Base-by-base conservation (phyloP, 2,888 invertebrate species). In the Eurytoma adleriae region DNA sequence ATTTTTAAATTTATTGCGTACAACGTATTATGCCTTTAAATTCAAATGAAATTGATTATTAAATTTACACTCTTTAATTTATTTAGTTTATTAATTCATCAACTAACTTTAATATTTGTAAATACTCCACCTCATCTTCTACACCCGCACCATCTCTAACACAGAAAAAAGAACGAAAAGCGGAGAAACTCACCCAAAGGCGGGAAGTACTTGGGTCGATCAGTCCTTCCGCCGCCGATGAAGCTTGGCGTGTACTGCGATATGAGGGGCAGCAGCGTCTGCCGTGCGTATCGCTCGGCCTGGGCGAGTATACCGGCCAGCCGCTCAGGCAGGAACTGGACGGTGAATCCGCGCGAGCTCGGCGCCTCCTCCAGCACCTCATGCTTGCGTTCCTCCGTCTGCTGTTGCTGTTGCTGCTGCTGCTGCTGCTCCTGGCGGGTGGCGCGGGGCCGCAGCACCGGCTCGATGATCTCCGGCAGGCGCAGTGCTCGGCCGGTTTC, bases 271-370 rank as follows among this genome's bases (percentile, higher is more conserved):
- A 96, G 89, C 1, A 96, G 91, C 0, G 95, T 96, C 88, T 96
- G 95, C 73, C 96, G 92, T 0, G 96, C 96, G 89, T 96, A 96
- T 69, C 94, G 93, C 87, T 96, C 96, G 0, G 96, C 96, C 84
- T 96, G 94, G 57, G 96, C 95, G 67, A 97, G 93, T 89, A 97
- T 94, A 4, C 95, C 94, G 0, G 96, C 96, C 1, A 96, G 90
- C 52, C 96, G 92, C 83, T 96, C 95, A 0, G 96, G 96, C 62
- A 97, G 91, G 86, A 96, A 93, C 88, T 97, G 96, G 0, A 96
- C 95, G 0, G 95, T 96, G 86, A 91, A 86, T 79, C 90, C 83
- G 87, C 91, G 84, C 69, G 87, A 83, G 0, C 86, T 82, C 5
- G 86, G 77, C 0, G 87, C 85, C 1, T 88, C 85, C 86, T 91